Evolutionary conservation across 1,140 invertebrate genomes (phyloP).

Genomic region (Drosophila kanapiae): DNA sequence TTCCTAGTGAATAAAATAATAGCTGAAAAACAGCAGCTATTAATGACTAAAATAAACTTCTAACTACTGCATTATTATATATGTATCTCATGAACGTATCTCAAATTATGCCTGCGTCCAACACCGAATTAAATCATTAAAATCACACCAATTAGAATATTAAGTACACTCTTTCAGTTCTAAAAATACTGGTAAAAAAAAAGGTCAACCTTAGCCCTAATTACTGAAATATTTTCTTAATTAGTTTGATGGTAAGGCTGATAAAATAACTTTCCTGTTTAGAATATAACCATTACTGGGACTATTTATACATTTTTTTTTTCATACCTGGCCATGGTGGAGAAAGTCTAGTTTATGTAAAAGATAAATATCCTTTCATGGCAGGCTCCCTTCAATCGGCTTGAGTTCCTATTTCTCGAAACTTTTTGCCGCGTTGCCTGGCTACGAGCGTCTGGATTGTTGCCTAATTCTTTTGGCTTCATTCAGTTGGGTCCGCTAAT

Average conservation of each 20-base stretch:
- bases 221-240: constrained; percentile 4
- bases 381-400: constrained; percentile 6
- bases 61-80: neutral
- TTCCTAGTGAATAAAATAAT: neutral
- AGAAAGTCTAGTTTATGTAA: neutral
- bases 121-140: neutral
- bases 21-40: neutral
- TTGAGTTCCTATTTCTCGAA: constrained; percentile 10
- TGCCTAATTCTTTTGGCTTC: constrained; percentile 36
- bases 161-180: neutral
- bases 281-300: neutral
- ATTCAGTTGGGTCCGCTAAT: constrained; percentile 58
- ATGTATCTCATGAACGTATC: neutral
- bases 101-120: neutral
- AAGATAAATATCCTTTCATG: constrained; percentile 32
- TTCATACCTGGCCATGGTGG: neutral
- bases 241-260: constrained; percentile 2
- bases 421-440: constrained; percentile 21
- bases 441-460: constrained; percentile 28
- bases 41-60: neutral
- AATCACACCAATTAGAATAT: neutral
- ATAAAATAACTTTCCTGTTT: constrained; percentile 4
- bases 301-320: neutral
- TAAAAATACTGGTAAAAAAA: neutral
- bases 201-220: constrained; percentile 1